Base-by-base conservation (phyloP, 2,113 vertebrate species). In the Tyto alba region DNA sequence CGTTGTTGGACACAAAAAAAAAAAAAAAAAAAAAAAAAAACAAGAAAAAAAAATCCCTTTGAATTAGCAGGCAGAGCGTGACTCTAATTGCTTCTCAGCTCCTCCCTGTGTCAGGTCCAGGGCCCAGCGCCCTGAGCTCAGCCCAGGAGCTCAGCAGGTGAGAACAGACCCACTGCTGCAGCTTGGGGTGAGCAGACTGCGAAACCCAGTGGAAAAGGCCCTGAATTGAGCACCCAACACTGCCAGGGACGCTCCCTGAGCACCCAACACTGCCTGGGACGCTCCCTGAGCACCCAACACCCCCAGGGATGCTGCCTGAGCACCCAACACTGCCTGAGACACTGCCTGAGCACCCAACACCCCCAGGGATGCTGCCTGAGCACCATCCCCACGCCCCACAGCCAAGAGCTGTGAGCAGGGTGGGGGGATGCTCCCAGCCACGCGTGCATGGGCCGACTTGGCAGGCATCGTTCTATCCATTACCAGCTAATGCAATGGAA, bases 401-500 rank as follows among this genome's bases (percentile, higher is more conserved):
- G 50, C 57, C 57, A 6, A 22, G 50, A 16, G 45, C 45, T 20
- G 15, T n/a, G 43, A 45, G 43, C 45, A 47, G 45, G 45, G 45
- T 10, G 36, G 69, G 71, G 92, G 81, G 87, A 67, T 81, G 90
- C 88, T 93, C 80, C 80, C 17, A 7, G 41, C 76, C 88, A 86
- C 68, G 17, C 26, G 7, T 14, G 55, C 86, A 13, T 8, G 73
- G 85, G 69, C 67, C 0, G 13, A 2, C 93, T 59, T 88, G 95
- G 95, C 88, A 74, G 87, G 2, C 13, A 2, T 4, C 29, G 74
- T 38, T 55, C 91, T 17, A 41, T 93, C 91, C 95, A 73, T 96
- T 82, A 96, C 82, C 92, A 89, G 86, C 41, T 80, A 75, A 80
- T 88, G 95, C 96, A 84, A 67, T 32, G 94, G 79, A 94, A 91